Base-by-base conservation (phyloP, 1,140 invertebrate species). In the Diabrotica undecimpunctata region DNA sequence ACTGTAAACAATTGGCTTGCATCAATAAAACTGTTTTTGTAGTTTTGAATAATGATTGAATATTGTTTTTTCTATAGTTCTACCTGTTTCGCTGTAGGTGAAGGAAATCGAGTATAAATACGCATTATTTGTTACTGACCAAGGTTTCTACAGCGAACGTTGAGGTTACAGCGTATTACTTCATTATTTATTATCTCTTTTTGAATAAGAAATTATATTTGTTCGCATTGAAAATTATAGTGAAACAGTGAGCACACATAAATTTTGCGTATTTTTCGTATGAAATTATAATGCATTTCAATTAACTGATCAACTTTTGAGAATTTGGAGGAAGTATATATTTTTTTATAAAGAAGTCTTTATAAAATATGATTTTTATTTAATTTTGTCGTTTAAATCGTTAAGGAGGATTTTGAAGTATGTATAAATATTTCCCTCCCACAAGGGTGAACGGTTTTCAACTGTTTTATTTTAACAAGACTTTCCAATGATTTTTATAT, bases 11-110 rank as follows among this genome's bases (percentile, higher is more conserved):
- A 52, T 50, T 57, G 53, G 11, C 46, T 11, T 55, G 53, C 14
- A 56, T 56, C n/a, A n/a, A n/a, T n/a, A n/a, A n/a, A n/a, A n/a
- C 56, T 51, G 58, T 60, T 61, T 64, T 64, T 4, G 1, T 25
- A 25, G 25, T 25, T 25, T 25, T 25, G 25, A 25, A 25, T 25
- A 25, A 25, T 25, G 25, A 25, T 25, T 25, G 1, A 25, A 25
- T 25, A 2, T 25, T 25, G 25, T 25, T 25, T 25, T 25, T 25
- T 25, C 25, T 25, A 25, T 25, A 25, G 25, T 25, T 25, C 25
- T 46, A 46, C n/a, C n/a, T 46, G n/a, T 46, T 46, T 46, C 6
- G 41, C 3, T 10, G 41, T n/a, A 46, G n/a, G 3, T n/a, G n/a
- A 46, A 46, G 41, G n/a, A 46, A 46, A 10, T 46, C 41, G 6